Evolutionary conservation across 2,888 invertebrate genomes (phyloP).

Genomic region (Iphiclides podalirius): DNA sequence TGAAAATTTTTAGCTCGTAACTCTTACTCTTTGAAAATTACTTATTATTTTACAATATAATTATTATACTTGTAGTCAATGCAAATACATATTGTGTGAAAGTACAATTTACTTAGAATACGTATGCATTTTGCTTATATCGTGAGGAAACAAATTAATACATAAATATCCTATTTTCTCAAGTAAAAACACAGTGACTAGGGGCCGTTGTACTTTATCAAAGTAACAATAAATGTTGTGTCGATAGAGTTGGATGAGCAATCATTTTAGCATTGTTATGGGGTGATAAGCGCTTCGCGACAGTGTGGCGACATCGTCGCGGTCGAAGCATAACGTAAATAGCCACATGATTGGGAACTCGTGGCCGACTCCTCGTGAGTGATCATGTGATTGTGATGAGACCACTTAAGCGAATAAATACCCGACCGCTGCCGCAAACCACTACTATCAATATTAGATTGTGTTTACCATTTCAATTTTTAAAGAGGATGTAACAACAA

Average conservation of each 20-base stretch:
- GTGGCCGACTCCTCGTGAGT: conserved; percentile 65
- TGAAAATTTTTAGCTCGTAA: too few relatives aligned
- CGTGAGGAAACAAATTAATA: too few relatives aligned
- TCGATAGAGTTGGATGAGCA: conserved; percentile 20
- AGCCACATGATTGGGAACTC: conserved; percentile 59
- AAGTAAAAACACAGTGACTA: too few relatives aligned
- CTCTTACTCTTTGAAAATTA: too few relatives aligned
- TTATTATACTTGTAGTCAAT: too few relatives aligned
- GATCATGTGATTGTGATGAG: conserved; percentile 75
- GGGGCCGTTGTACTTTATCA: conserved; percentile 18
- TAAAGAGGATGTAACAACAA: neutral
- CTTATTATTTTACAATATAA: too few relatives aligned
- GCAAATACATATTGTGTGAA: too few relatives aligned
- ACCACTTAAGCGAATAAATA: conserved; percentile 77
- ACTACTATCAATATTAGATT: conserved; percentile 51
- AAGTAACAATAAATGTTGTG: conserved; percentile 9
- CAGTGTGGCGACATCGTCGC: conserved; percentile 18
- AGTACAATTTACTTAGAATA: too few relatives aligned
- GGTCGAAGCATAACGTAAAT: conserved; percentile 20
- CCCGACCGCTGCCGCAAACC: conserved; percentile 47
- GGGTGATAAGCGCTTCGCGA: conserved; percentile 22
- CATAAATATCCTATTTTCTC: too few relatives aligned
- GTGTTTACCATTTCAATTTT: conserved; percentile 32
- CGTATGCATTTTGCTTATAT: too few relatives aligned
- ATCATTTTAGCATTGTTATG: conserved; percentile 24